A percentile compares a stretch with the other conserved stretches of the same genome.
phyloP scores from a whole-genome alignment of 2,797 vertebrate genomes.

The Tangara arthus region DNA sequence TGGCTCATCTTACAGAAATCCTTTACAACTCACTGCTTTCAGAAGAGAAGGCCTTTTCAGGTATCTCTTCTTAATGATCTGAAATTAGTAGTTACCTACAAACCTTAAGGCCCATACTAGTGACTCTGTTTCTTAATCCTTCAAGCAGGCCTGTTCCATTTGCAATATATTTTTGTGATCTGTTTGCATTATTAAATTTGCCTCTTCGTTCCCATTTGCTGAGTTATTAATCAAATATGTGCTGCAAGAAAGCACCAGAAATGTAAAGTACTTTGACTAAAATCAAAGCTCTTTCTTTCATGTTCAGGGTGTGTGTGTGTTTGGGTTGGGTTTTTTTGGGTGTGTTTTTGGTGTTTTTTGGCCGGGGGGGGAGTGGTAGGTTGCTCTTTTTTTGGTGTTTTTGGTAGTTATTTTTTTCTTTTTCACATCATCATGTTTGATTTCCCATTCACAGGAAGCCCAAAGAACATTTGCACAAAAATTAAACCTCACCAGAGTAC shows the following conservation, averaged over 20 bases:
- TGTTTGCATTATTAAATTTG: neutral
- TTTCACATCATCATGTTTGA: neutral
- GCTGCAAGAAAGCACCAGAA: neutral
- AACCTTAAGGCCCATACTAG: neutral
- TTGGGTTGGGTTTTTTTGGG: neutral
- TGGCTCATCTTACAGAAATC: neutral
- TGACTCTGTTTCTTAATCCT: neutral
- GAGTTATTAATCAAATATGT: neutral
- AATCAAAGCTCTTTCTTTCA: neutral
- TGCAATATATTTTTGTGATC: neutral
- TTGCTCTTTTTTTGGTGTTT: accelerated
- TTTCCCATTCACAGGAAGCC: neutral
- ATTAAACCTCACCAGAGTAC: neutral
- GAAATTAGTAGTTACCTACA: neutral
- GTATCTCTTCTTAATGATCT: neutral
- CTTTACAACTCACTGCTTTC: neutral
- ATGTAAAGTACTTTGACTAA: neutral
- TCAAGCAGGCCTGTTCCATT: neutral
- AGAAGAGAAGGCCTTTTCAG: neutral
- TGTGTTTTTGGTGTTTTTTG: neutral
- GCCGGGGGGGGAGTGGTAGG: too few relatives aligned
- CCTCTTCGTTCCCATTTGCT: neutral
- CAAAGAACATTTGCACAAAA: neutral
- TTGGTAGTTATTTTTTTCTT: neutral
- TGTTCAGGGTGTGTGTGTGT: neutral